These are phyloP conservation scores for Lonchura striata DNA, from an alignment of 2,113 vertebrate species.

Conservation along the genomic window DNA sequence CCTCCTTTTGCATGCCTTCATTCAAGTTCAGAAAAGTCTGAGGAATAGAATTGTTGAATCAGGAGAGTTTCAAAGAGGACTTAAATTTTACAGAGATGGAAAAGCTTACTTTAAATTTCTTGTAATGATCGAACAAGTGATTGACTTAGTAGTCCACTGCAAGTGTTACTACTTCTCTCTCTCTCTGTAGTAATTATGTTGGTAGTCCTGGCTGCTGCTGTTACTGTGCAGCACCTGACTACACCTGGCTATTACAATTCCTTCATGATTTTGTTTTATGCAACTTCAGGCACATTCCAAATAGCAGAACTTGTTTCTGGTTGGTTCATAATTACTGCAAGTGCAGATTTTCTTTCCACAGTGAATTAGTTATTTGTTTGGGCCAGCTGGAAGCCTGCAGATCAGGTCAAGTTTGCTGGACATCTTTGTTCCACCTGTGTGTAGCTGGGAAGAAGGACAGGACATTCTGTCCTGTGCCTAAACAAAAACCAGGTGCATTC, in stretches of 20 bases:
- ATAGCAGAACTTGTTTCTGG: not conserved
- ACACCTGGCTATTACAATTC: not conserved
- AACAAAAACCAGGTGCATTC: not conserved
- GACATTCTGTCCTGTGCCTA: not conserved
- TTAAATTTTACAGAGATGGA: not conserved
- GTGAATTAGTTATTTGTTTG: not conserved
- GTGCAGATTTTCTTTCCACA: not conserved
- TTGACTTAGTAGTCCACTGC: not conserved
- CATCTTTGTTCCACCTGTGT: not conserved
- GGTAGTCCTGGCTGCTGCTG: not conserved
- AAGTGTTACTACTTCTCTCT: not conserved
- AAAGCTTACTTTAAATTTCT: not conserved
- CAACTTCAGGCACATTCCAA: not conserved
- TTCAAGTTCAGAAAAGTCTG: not conserved
- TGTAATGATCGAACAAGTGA: not conserved
- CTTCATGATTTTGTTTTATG: not conserved
- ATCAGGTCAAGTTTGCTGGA: not conserved
- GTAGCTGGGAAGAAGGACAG: not conserved
- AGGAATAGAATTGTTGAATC: not conserved
- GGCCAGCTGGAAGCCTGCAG: not conserved
- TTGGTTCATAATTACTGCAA: not conserved
- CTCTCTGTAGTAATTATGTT: not conserved
- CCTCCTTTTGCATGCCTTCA: not conserved
- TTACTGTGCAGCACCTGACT: not conserved
- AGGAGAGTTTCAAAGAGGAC: not conserved